These are phyloP conservation scores for Sminthurinus aureus DNA, from an alignment of 2,888 invertebrate species.

Conservation along the genomic window DNA sequence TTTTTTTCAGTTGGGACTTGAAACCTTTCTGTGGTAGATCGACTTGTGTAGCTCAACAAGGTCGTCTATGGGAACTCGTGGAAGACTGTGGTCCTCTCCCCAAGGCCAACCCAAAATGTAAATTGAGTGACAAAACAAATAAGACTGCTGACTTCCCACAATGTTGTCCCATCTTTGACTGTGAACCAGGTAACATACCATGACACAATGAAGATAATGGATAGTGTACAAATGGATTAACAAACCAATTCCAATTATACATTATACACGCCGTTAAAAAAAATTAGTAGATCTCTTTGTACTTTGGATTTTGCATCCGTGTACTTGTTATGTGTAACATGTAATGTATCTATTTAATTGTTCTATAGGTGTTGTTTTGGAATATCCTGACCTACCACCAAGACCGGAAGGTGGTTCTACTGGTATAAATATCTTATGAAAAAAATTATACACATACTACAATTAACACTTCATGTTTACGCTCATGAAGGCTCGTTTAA, in stretches of 20 bases:
- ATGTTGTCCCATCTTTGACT: constrained; percentile 85
- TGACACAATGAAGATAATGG: no score
- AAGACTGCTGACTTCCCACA: constrained; percentile 87
- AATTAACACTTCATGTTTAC: no score
- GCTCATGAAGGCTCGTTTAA: no score
- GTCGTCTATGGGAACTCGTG: constrained; percentile 78
- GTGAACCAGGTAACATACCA: constrained; percentile 73
- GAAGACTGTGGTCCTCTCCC: constrained; percentile 91
- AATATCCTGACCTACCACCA: constrained; percentile 80
- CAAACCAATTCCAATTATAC: background rate
- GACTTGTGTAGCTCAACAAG: constrained; percentile 77
- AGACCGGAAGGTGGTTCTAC: constrained; percentile 53
- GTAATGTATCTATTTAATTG: background rate
- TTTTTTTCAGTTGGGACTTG: constrained; percentile 84
- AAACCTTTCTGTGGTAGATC: constrained; percentile 91
- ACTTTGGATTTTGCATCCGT: no score
- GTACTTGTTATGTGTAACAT: no score
- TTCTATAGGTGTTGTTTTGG: constrained; percentile 71
- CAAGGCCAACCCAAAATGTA: constrained; percentile 86
- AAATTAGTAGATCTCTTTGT: background rate
- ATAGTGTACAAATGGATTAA: no score
- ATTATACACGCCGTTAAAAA: no score
- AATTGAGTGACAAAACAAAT: constrained; percentile 84
- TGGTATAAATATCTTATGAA: background rate
- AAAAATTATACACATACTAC: background rate